Percentiles rank a stretch among this genome's conserved stretches.
phyloP scores from a whole-genome alignment of 2,113 vertebrate species.

The Trematocara stigmaticum region DNA sequence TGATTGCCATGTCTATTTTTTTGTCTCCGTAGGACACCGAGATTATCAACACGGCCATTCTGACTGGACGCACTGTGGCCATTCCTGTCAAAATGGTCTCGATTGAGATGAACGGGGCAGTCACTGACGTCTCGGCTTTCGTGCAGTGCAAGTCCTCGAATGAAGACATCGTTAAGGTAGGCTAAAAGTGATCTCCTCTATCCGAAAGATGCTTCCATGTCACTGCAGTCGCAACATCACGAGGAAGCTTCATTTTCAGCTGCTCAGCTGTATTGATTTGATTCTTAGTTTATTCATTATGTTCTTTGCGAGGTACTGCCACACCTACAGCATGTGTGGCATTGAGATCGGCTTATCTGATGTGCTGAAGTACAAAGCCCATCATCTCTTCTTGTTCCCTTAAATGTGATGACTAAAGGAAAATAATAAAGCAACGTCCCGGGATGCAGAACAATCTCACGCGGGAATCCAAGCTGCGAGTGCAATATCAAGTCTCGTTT shows the following conservation, averaged over 20 bases:
- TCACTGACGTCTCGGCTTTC: slow-evolving; percentile 84
- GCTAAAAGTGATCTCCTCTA: neutral
- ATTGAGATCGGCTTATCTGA: neutral
- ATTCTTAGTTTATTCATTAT: neutral
- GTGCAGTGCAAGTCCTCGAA: slow-evolving; percentile 94
- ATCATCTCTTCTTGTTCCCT: neutral
- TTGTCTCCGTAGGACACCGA: slow-evolving; percentile 83
- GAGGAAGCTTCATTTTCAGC: slow-evolving; percentile 27
- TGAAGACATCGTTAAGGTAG: slow-evolving; percentile 96
- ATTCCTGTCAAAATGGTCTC: slow-evolving; percentile 96
- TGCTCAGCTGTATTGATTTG: slow-evolving; percentile 8
- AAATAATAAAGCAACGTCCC: neutral
- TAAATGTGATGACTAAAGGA: neutral
- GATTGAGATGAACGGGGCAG: slow-evolving; percentile 85
- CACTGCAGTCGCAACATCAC: slow-evolving; percentile 1
- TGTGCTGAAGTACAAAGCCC: neutral
- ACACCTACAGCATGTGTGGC: neutral
- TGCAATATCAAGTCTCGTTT: neutral
- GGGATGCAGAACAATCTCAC: slow-evolving; percentile 2
- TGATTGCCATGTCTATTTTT: neutral
- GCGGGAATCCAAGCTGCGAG: neutral
- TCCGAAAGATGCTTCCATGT: neutral
- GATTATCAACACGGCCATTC: slow-evolving; percentile 96
- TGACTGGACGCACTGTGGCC: slow-evolving; percentile 92
- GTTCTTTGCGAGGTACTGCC: neutral